A percentile compares a stretch with the other conserved stretches of the same genome.
Evolutionary conservation across 2,888 invertebrate species (phyloP).

Genomic region (Magallana nippona): DNA sequence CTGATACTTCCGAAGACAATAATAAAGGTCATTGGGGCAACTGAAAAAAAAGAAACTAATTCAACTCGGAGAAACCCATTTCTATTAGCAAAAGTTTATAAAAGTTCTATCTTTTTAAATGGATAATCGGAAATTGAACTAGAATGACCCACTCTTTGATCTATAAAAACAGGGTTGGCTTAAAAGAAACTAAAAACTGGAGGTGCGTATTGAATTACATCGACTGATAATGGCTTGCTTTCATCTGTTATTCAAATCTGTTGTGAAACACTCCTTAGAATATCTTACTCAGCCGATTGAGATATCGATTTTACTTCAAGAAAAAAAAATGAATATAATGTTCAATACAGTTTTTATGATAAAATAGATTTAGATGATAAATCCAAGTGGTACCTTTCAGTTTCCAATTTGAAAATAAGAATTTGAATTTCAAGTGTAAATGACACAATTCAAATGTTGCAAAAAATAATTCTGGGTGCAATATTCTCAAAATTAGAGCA

Average conservation of each 20-base stretch:
- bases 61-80: not conserved
- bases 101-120: constrained; percentile 6
- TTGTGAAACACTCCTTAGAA: not conserved
- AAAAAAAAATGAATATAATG: not conserved
- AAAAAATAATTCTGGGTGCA: not conserved
- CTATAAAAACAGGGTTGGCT: constrained; percentile 29
- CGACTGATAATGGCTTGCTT: constrained; percentile 2
- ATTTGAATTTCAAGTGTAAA: not conserved
- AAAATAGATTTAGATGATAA: not conserved
- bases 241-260: constrained; percentile 1
- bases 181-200: not conserved
- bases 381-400: not conserved
- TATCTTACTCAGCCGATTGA: not conserved
- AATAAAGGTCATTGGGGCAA: not conserved
- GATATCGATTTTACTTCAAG: constrained; percentile 18
- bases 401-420: not conserved
- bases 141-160: constrained; percentile 19
- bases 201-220: constrained; percentile 17
- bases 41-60: not conserved
- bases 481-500: not conserved
- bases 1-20: not conserved
- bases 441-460: not conserved
- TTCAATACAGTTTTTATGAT: not conserved
- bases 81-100: not conserved
- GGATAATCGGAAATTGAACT: constrained; percentile 17